Percentiles rank a stretch among this genome's conserved stretches.
These are phyloP conservation scores for Stenopsyche tienmushanensis DNA, from an alignment of 1,140 invertebrate species.

Conservation along the genomic window DNA sequence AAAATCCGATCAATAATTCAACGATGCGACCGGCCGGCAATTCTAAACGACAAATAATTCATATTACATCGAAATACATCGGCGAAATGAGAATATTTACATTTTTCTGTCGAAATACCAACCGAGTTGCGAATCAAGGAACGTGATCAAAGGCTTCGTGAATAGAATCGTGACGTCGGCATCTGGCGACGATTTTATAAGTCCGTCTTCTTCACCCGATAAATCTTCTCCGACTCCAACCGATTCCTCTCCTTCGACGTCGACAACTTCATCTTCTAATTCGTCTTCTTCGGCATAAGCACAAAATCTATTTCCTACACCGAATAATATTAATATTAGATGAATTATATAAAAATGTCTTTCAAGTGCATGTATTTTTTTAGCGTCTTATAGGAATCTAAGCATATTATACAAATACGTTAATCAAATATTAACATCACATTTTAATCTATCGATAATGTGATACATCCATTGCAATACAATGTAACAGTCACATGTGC, in stretches of 20 bases:
- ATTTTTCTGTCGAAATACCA: constrained; percentile 38
- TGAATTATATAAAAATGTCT: constrained; percentile 31
- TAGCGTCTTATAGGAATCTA: constrained; percentile 14
- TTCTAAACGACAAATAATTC: constrained; percentile 61
- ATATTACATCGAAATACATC: constrained; percentile 43
- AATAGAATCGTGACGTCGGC: constrained; percentile 91
- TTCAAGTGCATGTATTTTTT: not conserved
- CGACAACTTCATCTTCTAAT: constrained; percentile 72
- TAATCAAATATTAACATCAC: no score
- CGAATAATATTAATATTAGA: no score
- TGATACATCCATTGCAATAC: no score
- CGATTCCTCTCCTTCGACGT: constrained; percentile 70
- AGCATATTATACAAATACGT: no score
- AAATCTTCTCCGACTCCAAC: constrained; percentile 63
- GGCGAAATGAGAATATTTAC: constrained; percentile 40
- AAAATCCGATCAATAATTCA: constrained; percentile 95
- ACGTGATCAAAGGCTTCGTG: constrained; percentile 72
- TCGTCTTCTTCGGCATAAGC: constrained; percentile 74
- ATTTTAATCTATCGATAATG: no score
- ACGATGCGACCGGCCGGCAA: constrained; percentile 89
- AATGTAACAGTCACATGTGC: no score
- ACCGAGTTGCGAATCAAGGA: constrained; percentile 62
- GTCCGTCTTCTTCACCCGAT: constrained; percentile 67
- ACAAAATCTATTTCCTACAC: constrained; percentile 60
- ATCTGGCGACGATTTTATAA: constrained; percentile 80